Evolutionary conservation across 2,113 vertebrate genomes (phyloP), one percentile per base, ranked within the genome.

Genomic region (Sylvia atricapilla): DNA sequence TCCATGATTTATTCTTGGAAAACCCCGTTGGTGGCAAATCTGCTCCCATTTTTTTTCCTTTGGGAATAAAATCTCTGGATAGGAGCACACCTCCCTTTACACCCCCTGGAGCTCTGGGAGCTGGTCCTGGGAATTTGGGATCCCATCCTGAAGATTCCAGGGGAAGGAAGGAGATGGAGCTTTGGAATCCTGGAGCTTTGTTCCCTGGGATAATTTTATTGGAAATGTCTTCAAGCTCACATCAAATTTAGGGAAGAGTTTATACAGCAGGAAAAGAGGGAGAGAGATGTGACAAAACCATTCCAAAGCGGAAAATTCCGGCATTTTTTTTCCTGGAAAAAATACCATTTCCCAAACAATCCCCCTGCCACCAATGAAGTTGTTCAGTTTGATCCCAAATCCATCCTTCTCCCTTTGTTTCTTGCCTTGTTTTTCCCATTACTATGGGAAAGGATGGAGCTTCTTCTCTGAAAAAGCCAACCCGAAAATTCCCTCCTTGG

Each of bases 201-300:
- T 10, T 60, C 50, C 43, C 43, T 24, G 25, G 33, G 24, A 24
- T 12, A 49, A 76, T 11, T 56, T 52, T 9, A 1, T 5, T 15
- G 59, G 31, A 25, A 84, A 28, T 1, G 0, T 10, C 73, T 62
- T 11, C 81, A 35, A 31, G 4, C 31, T n/a, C 0, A 0, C 41
- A 8, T 27, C 4, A 18, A 41, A 35, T n/a, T 28, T 5, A 6
- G 21, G 89, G 67, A 72, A 23, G 16, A 13, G 35, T 46, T 83
- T 12, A n/a, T 59, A 20, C 0, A 3, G 23, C 30, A 33, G 27
- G 17, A 15, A 46, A 52, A 83, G 11, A 10, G 30, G 11, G 33
- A 87, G 35, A 68, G n/a, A 56, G 62, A 55, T 1, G 1, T 13
- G 44, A 11, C 39, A 22, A 43, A 56, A 53, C 33, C 66, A 35